Evolutionary conservation across 2,797 vertebrate species (phyloP), one percentile per base, ranked within the genome.

Genomic region (Alfaro cultratus): DNA sequence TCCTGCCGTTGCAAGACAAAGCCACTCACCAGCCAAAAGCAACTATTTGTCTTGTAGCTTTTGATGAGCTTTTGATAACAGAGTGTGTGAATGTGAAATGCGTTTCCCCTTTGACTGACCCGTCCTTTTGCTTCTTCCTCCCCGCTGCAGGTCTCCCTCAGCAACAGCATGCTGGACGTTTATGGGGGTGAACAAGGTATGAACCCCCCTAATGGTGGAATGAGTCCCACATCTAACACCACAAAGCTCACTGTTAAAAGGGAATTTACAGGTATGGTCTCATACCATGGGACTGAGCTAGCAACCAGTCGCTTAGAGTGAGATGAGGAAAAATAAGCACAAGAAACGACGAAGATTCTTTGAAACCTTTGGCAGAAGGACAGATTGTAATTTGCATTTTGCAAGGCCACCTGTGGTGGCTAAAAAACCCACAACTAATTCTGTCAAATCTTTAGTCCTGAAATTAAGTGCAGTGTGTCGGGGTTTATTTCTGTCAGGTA

Each of bases 101-200:
- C 3, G 26, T 45, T 76, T 72, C 47, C 29, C 68, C 10, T 26
- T 45, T 36, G 57, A 80, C 53, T 91, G 80, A 92, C 29, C 36
- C 43, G 15, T 76, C 78, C 39, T 26, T 53, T 8, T 55, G 62
- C 74, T 23, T 73, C 43, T 31, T 36, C 57, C 57, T 86, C 53
- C 86, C 57, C 64, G 72, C 72, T 51, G 55, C 68, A 97, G 91
- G 89, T 92, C 83, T 94, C 93, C 86, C 94, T 99, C 86, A 97
- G 96, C 87, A 95, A 96, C 93, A 97, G 94, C 92, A 97, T 99
- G 97, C 95, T 99, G 97, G 97, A 99, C 89, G 85, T 97, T 80
- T 99, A 98, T 92, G 96, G 95, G 90, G 95, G 93, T 87, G 97
- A 99, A 90, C 97, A 95, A 95, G 96, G 96, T 95, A 97, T 97